phyloP scores from a whole-genome alignment of 2,797 vertebrate species.

The Numenius phaeopus region DNA sequence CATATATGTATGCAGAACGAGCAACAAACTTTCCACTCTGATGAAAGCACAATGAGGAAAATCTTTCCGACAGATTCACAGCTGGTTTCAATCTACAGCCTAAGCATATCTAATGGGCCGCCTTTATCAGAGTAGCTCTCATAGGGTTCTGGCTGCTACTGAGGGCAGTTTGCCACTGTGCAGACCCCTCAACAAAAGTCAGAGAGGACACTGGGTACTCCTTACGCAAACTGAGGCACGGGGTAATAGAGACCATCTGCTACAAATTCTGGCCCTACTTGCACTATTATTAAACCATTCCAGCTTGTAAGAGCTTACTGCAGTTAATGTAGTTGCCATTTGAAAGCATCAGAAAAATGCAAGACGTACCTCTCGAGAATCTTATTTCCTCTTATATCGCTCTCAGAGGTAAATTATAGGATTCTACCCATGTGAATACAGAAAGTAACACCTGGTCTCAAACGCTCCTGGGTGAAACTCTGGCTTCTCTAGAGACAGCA shows the following conservation, averaged over 20 bases:
- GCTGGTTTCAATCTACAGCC: slow-evolving; percentile 54
- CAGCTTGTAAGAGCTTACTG: not conserved
- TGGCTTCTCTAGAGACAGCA: not conserved
- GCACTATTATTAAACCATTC: slow-evolving; percentile 11
- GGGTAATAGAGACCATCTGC: slow-evolving; percentile 52
- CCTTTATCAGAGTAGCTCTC: slow-evolving; percentile 57
- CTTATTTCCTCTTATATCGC: not conserved
- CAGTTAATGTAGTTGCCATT: not conserved
- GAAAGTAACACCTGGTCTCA: not conserved
- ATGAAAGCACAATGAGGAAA: slow-evolving; percentile 60
- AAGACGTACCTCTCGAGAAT: not conserved
- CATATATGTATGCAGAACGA: not conserved
- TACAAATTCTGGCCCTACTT: slow-evolving; percentile 45
- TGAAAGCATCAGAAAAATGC: not conserved
- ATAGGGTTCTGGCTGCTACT: slow-evolving; percentile 2
- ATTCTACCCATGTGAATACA: not conserved
- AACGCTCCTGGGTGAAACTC: not conserved
- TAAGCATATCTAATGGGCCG: slow-evolving; percentile 55
- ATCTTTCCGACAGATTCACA: slow-evolving; percentile 67
- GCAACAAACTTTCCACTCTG: slow-evolving; percentile 39
- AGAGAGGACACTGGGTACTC: slow-evolving; percentile 33
- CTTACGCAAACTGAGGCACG: not conserved
- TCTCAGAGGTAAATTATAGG: not conserved
- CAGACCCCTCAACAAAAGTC: slow-evolving; percentile 50
- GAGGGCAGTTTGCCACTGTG: slow-evolving; percentile 51